Evolutionary conservation across 2,113 vertebrate genomes (phyloP), one percentile per base, ranked within the genome.

Genomic region (Rhadina sibilatrix): DNA sequence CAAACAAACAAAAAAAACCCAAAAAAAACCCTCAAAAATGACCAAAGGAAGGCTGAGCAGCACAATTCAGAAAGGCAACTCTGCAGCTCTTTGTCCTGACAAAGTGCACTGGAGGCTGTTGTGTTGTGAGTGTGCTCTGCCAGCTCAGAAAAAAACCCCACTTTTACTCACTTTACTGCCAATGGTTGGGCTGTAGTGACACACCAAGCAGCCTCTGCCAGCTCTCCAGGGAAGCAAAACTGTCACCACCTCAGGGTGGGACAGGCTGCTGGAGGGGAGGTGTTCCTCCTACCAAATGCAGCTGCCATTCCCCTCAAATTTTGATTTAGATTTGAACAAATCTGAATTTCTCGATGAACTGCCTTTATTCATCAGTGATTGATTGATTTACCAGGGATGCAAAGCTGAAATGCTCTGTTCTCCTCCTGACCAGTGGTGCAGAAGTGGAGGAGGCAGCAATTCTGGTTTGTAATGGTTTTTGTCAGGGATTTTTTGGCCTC

Each of bases 41-140:
- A 18, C 25, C 35, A 28, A 37, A 33, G 35, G 10, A 54, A 19
- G 23, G 35, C 56, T 42, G 56, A 78, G 52, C 40, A 33, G 17
- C 5, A 5, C 17, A 10, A 71, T 28, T 49, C 11, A 19, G 5
- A 63, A 66, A 66, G 13, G 37, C 23, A 71, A 44, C n/a, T 38
- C 30, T 52, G 31, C 66, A 79, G 33, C 24, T 56, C 17, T 63
- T 27, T 64, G 40, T 52, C 38, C 37, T 40, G 37, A 2, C 0
- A 0, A 42, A 4, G 25, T 12, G 46, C 49, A 21, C 17, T 3
- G 53, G 44, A 27, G 10, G 15, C 4, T 49, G 5, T 11, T 40
- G 25, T 40, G 40, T 1, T 54, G 6, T 33, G 11, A 44, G 46
- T n/a, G 40, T 65, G 46, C 70, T 56, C 37, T 63, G 35, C 10